A percentile compares a stretch with the other conserved stretches of the same genome.
These are phyloP conservation scores for Drosophila robusta DNA, from an alignment of 2,888 invertebrate genomes.

Conservation along the genomic window DNA sequence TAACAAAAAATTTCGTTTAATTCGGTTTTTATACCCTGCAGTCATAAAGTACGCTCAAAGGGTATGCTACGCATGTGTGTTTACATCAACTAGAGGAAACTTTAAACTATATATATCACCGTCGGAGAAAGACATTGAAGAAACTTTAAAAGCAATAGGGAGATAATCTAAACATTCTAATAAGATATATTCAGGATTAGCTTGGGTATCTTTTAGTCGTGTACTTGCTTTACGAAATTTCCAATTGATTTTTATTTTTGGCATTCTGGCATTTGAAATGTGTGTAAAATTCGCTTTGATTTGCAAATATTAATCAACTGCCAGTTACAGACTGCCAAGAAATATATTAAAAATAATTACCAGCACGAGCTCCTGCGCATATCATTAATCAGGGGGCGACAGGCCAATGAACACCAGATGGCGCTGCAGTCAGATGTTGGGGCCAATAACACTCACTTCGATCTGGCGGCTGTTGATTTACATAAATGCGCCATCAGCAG, in stretches of 20 bases:
- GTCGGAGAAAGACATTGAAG: too few relatives aligned
- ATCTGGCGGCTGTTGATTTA: conserved; percentile 58
- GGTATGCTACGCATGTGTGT: neutral
- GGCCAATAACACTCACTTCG: conserved; percentile 54
- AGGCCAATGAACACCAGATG: conserved; percentile 44
- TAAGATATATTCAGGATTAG: too few relatives aligned
- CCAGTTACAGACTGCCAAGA: conserved; percentile 59
- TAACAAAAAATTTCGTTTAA: conserved; percentile 20
- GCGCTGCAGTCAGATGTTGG: conserved; percentile 1
- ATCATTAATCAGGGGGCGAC: conserved; percentile 64
- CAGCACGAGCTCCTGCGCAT: conserved; percentile 45
- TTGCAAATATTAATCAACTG: conserved; percentile 70
- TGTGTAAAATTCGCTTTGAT: conserved; percentile 25
- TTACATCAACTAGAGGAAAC: too few relatives aligned
- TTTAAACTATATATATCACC: too few relatives aligned
- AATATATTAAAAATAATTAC: conserved; percentile 76
- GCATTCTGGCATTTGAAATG: conserved; percentile 18
- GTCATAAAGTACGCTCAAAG: neutral
- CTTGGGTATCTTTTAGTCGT: conserved; percentile 1
- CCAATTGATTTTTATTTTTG: conserved; percentile 5
- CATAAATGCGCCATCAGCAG: conserved; percentile 75
- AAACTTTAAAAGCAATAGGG: too few relatives aligned
- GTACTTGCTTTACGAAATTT: neutral
- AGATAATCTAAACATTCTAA: too few relatives aligned
- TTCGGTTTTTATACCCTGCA: conserved; percentile 22